Evolutionary conservation across 2,888 invertebrate species (phyloP), one percentile per base, ranked within the genome.

Genomic region (Erannis defoliaria): DNA sequence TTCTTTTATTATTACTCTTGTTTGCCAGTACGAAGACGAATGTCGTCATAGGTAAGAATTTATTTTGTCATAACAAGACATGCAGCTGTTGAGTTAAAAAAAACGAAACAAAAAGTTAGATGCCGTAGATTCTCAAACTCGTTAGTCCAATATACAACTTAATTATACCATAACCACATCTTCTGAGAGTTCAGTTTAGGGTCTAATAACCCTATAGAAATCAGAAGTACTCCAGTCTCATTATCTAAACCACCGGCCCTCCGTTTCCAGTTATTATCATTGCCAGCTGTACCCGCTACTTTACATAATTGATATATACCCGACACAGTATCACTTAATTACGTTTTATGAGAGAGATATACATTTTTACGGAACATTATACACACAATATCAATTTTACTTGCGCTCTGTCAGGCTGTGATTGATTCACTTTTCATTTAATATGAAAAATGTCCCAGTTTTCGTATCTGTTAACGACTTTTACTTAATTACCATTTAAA

Each of bases 301-400:
- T 64, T 66, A 72, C 73, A 69, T 80, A 82, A 82, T 84, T 85
- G 81, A 85, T 85, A 84, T 85, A 85, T 73, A 71, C 64, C 74
- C 55, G 55, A 56, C 72, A 73, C 73, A 73, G 73, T 76, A 81
- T 81, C 79, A 73, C 77, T 77, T 82, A 83, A 84, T 85, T 84
- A 81, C 73, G 77, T 51, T 85, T 86, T 84, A 86, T 78, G 75
- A 72, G 64, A 26, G 53, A 62, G 54, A 55, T 31, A 62, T 56
- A 59, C 18, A 54, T 53, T 62, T 62, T 56, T 53, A 62, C 42
- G 46, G 23, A 37, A 38, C 46, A 35, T 49, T 62, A 62, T 58
- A 35, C 48, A 55, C 49, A 57, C 48, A 42, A 55, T 58, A 50
- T 63, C 55, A 58, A 58, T 63, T 58, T 62, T 62, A 43, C 48